These are phyloP conservation scores for Drosophila takahashii DNA, from an alignment of 1,140 invertebrate species.

Conservation along the genomic window DNA sequence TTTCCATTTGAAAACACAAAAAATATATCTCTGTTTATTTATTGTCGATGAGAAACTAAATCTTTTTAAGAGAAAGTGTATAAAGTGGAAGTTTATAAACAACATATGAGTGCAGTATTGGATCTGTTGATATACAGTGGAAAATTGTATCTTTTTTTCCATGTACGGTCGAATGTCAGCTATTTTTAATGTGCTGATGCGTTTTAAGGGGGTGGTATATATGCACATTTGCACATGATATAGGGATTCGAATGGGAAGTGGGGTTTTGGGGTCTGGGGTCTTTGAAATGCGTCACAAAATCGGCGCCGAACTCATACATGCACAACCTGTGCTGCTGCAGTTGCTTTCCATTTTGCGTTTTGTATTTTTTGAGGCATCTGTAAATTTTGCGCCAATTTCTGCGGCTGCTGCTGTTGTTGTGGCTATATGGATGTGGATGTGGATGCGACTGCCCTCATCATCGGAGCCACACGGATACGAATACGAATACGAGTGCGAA, in stretches of 20 bases:
- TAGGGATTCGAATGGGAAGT: constrained; percentile 1
- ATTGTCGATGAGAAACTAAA: not conserved
- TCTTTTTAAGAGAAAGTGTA: not conserved
- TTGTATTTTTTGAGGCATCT: constrained; percentile 65
- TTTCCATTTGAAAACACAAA: not conserved
- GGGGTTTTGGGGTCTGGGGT: constrained; percentile 1
- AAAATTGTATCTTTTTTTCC: not conserved
- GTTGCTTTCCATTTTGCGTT: constrained; percentile 15
- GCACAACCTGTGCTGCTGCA: constrained; percentile 16
- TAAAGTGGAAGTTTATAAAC: not conserved
- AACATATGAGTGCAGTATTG: not conserved
- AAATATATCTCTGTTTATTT: not conserved
- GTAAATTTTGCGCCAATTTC: constrained; percentile 79
- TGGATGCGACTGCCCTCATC: constrained; percentile 30
- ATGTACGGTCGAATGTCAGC: constrained; percentile 18
- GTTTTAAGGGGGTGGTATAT: constrained; percentile 5
- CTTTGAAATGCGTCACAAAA: constrained; percentile 48
- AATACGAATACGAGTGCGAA: constrained; percentile 31
- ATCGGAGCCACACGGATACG: constrained; percentile 20
- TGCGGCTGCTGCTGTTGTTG: constrained; percentile 59
- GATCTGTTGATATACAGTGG: too few species aligned
- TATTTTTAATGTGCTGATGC: constrained; percentile 58
- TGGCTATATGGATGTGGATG: constrained; percentile 18
- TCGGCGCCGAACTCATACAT: constrained; percentile 22
- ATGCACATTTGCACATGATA: not conserved